phyloP scores from a whole-genome alignment of 2,797 vertebrate species.

The Esox masquinongy region DNA sequence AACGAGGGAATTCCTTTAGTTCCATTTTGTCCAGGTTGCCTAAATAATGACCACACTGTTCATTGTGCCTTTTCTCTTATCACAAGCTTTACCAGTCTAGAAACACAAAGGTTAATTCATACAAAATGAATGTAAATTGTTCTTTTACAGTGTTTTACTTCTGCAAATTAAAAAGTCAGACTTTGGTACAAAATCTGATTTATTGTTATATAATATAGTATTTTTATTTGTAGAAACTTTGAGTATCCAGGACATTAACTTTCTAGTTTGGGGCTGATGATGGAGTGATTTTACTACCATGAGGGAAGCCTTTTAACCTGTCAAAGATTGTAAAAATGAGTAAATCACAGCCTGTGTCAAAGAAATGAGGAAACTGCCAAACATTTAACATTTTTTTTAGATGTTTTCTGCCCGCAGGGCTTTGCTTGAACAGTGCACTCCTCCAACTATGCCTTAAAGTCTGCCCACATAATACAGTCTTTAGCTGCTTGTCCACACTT shows the following conservation, averaged over 20 bases:
- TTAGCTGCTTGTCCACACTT: constrained; percentile 41
- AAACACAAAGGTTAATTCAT: constrained; percentile 22
- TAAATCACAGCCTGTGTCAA: constrained; percentile 67
- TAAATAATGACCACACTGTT: constrained; percentile 58
- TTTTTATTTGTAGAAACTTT: constrained; percentile 62
- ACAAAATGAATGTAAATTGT: constrained; percentile 62
- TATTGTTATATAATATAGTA: constrained; percentile 48
- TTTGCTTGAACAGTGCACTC: constrained; percentile 44
- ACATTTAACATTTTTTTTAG: constrained; percentile 59
- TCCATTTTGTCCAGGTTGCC: constrained; percentile 60
- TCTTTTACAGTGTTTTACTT: constrained; percentile 62
- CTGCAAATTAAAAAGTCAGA: constrained; percentile 46
- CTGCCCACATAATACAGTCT: constrained; percentile 46
- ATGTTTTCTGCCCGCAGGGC: constrained; percentile 59
- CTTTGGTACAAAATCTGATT: constrained; percentile 37
- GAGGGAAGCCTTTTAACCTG: constrained; percentile 68
- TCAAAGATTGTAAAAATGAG: constrained; percentile 62
- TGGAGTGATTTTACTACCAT: constrained; percentile 53
- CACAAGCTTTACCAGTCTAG: constrained; percentile 50
- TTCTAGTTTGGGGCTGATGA: constrained; percentile 36
- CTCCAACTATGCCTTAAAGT: constrained; percentile 50
- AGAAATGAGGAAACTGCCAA: constrained; percentile 58
- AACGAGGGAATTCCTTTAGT: constrained; percentile 6
- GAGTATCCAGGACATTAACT: constrained; percentile 45
- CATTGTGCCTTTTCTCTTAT: constrained; percentile 69